Conservation (phyloP, 2,888 invertebrate genomes). For the Harpagoxenus sublaevis region DNA sequence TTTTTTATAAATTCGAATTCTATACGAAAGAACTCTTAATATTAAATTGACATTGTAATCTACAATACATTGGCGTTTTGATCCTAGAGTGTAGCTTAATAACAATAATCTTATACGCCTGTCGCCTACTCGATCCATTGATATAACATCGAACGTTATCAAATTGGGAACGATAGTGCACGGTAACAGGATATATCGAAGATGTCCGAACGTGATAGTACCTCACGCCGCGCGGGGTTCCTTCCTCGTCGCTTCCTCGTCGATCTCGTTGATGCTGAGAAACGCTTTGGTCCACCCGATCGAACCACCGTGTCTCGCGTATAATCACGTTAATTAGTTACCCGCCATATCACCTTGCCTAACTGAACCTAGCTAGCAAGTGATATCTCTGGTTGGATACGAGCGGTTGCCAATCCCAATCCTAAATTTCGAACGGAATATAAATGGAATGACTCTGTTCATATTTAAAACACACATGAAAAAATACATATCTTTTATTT, state of each 20-base stretch:
- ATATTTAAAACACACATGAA: neutral
- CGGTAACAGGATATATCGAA: constrained; percentile 32
- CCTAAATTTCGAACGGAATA: constrained; percentile 47
- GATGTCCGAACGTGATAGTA: constrained; percentile 42
- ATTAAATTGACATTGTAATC: neutral
- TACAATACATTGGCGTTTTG: neutral
- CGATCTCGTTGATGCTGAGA: constrained; percentile 23
- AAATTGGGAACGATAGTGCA: constrained; percentile 16
- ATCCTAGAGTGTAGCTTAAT: neutral
- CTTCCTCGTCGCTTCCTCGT: constrained; percentile 36
- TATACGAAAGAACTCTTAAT: neutral
- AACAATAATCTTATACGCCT: neutral
- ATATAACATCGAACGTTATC: constrained; percentile 25
- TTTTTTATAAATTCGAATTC: neutral
- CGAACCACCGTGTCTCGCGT: constrained; percentile 67
- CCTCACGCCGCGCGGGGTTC: constrained; percentile 20
- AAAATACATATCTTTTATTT: neutral
- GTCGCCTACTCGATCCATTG: neutral
- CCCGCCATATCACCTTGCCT: constrained; percentile 64
- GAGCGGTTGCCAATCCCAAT: constrained; percentile 57
- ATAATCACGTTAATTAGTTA: constrained; percentile 75
- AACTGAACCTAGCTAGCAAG: constrained; percentile 57
- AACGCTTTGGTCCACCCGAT: constrained; percentile 66
- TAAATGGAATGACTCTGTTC: neutral
- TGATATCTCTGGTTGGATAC: constrained; percentile 64